Evolutionary conservation across 2,888 invertebrate genomes (phyloP).

Genomic region (Ophion costatus): DNA sequence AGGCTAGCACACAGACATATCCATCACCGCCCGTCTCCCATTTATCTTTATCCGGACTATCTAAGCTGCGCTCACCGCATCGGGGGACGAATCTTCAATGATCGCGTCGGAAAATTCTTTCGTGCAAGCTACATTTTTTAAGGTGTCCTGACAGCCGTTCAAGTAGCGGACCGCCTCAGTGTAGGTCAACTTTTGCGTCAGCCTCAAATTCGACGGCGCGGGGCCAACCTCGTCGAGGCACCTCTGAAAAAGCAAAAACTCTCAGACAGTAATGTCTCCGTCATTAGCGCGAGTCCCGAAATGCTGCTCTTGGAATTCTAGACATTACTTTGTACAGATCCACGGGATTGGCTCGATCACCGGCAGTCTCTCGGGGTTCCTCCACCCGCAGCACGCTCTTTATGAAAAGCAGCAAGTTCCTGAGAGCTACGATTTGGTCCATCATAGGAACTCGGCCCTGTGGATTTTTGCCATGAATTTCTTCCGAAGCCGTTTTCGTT

Average conservation of each 20-base stretch:
- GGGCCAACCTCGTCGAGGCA: conserved; percentile 40
- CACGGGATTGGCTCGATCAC: not conserved
- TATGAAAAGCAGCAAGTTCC: conserved; percentile 72
- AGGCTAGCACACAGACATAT: no score
- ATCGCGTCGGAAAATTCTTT: not conserved
- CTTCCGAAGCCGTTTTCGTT: not conserved
- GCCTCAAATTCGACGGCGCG: conserved; percentile 44
- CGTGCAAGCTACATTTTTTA: conserved; percentile 1
- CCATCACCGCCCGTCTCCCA: not conserved
- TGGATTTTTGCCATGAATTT: not conserved
- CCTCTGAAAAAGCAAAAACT: conserved; percentile 39
- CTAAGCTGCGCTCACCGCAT: not conserved
- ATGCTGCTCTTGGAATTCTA: not conserved
- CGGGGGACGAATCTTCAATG: not conserved
- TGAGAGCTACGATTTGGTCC: conserved; percentile 71
- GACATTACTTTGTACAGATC: conserved; percentile 29
- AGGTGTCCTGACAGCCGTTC: conserved; percentile 50
- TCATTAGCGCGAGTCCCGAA: not conserved
- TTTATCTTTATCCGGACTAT: not conserved
- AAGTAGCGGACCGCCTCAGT: conserved; percentile 64
- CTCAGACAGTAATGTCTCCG: not conserved
- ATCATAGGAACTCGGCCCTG: conserved; percentile 74
- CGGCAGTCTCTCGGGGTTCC: not conserved
- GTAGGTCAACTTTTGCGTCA: conserved; percentile 63
- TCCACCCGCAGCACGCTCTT: conserved; percentile 63